Evolutionary conservation across 2,888 invertebrate species (phyloP), one percentile per base, ranked within the genome.

Genomic region (Agrotis exclamationis): DNA sequence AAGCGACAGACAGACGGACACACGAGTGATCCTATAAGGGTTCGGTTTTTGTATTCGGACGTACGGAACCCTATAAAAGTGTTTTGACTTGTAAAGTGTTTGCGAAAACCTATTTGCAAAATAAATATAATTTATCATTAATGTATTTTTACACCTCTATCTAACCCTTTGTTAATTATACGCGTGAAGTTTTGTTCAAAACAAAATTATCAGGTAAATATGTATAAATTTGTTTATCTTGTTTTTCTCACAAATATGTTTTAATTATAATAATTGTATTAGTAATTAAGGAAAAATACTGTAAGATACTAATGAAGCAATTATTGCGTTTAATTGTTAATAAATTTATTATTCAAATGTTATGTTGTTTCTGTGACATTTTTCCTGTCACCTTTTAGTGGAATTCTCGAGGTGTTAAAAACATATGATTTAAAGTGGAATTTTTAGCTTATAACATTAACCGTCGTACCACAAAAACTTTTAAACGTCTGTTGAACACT

Each of bases 291-390:
- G 57, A 76, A 48, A 76, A 56, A 54, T 45, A 39, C 39, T 39
- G 60, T 76, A 76, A 74, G 69, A 54, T 68, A 56, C 39, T 76
- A 69, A 59, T 76, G 69, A 70, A 60, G n/a, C 3, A 20, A 70
- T 9, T 28, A 63, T 3, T 44, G n/a, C 22, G 53, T 76, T n/a
- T 39, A 48, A 76, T 20, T 60, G 9, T 70, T 6, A 70, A 45
- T 74, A 76, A 69, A 76, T 45, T 33, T 56, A n/a, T 56, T 56
- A 54, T 16, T 22, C 1, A 11, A 39, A 39, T 39, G 9, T 48
- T 20, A 47, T 73, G 54, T 48, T 22, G 39, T 3, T 22, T 39
- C 39, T 44, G n/a, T 20, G 3, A 9, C 22, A 5, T 1, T 28
- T 62, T 24, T 7, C 63, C n/a, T n/a, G 58, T n/a, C 39, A 39